Conservation (phyloP, 2,888 invertebrate species). For the Merodon equestris region DNA sequence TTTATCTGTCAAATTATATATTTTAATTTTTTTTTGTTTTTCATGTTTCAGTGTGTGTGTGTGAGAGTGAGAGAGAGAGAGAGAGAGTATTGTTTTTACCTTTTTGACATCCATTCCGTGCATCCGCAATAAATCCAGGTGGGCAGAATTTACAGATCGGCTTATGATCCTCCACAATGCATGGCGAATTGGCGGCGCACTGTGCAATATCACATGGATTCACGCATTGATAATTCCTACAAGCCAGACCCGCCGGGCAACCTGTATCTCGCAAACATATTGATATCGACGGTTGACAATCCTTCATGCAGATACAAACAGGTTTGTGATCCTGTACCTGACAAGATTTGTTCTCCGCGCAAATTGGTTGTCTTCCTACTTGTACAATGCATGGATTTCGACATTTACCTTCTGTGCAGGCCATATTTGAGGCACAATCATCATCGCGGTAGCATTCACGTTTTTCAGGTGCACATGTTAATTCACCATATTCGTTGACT, state of each 20-base stretch:
- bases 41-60: constrained; percentile 71
- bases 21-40: constrained; percentile 57
- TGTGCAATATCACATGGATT: constrained; percentile 92
- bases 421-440: constrained; percentile 92
- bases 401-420: constrained; percentile 90
- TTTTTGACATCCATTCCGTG: constrained; percentile 96
- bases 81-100: constrained; percentile 82
- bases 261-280: constrained; percentile 94
- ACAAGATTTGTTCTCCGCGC: constrained; percentile 91
- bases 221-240: constrained; percentile 92
- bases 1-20: constrained; percentile 47
- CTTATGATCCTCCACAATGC: constrained; percentile 96
- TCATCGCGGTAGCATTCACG: constrained; percentile 89
- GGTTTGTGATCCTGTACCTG: constrained; percentile 92
- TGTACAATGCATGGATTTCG: constrained; percentile 90
- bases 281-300: constrained; percentile 91
- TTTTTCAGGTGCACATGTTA: constrained; percentile 90
- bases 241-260: constrained; percentile 90
- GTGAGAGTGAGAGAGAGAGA: constrained; percentile 10
- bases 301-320: constrained; percentile 91
- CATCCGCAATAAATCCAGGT: constrained; percentile 93
- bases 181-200: constrained; percentile 91
- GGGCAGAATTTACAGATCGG: constrained; percentile 98
- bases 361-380: constrained; percentile 81
- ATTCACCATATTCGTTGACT: constrained; percentile 91